Conservation (phyloP, 2,113 vertebrate genomes). For the Corydoras maculifer region DNA sequence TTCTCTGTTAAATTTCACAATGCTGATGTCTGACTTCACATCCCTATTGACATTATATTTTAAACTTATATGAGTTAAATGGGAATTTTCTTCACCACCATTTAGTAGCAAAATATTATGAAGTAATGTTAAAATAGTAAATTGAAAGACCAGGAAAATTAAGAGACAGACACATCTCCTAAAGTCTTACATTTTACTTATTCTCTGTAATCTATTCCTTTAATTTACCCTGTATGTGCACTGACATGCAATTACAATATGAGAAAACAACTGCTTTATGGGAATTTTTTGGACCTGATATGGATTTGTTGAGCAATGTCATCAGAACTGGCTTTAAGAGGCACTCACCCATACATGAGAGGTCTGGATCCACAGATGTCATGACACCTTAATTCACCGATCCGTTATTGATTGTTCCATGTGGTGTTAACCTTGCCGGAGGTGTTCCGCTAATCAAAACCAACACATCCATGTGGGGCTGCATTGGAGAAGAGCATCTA, state of each 20-base stretch:
- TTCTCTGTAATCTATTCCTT: slow-evolving; percentile 39
- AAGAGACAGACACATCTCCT: not conserved
- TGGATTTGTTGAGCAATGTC: slow-evolving; percentile 37
- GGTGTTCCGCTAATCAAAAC: slow-evolving; percentile 58
- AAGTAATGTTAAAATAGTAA: no score
- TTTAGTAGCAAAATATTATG: no score
- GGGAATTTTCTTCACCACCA: no score
- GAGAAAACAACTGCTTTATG: slow-evolving; percentile 30
- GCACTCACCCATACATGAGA: slow-evolving; percentile 50
- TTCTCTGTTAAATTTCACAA: no score
- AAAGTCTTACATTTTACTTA: slow-evolving; percentile 17
- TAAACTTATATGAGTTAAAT: no score
- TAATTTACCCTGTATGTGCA: slow-evolving; percentile 37
- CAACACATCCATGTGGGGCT: slow-evolving; percentile 34
- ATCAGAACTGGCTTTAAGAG: slow-evolving; percentile 41
- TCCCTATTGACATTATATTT: no score
- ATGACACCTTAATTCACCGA: slow-evolving; percentile 64
- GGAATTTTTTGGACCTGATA: slow-evolving; percentile 26
- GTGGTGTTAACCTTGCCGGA: slow-evolving; percentile 58
- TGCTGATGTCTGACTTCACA: no score
- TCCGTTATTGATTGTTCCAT: slow-evolving; percentile 66
- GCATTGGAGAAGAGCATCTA: slow-evolving; percentile 23
- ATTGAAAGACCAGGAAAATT: no score
- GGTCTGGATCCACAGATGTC: slow-evolving; percentile 56
- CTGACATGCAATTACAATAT: slow-evolving; percentile 2